Base-by-base conservation (phyloP, 2,888 invertebrate genomes). In the Sepioteuthis lessoniana region DNA sequence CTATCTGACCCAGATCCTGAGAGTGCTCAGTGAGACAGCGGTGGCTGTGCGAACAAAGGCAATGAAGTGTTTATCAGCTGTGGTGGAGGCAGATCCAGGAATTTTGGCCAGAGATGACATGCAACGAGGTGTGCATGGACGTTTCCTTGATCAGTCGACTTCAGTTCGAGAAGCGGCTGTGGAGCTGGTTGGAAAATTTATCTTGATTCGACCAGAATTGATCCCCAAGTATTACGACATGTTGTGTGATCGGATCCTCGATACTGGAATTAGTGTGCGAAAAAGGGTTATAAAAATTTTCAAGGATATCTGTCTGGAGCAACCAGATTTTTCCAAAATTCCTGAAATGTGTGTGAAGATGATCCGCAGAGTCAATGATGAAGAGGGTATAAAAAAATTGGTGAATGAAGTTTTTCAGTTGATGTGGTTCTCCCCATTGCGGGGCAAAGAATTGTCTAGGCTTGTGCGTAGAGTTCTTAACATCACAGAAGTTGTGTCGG, bases 261-360 rank as follows among this genome's bases (percentile, higher is more conserved):
- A 99, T 97, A 99, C 99, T 31, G 99, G 99, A 95, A 99, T 99
- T 31, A 99, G 99, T 97, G 99, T 99, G 28, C 98, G 99, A 90
- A 99, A 99, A 97, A 98, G 99, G 95, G 99, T 99, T 94, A 99
- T 99, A 96, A 99, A 99, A 97, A 99, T 99, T 95, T 98, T 99
- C 96, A 98, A 99, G 97, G 99, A 99, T 97, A 99, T 99, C 97
- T 99, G 99, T 97, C 98, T 99, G 97, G 99, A 99, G 97, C 99
- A 99, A 97, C 99, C 99, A 0, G 98, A 99, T 96, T 99, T 99
- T 97, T 98, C 98, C 0, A 99, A 99, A 97, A 99, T 99, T 96
- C 99, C 99, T 0, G 99, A 99, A 97, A 99, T 99, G 96, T 99
- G 99, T 97, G 99, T 99, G 0, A 99, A 99, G 97, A 99, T 99